phyloP scores from a whole-genome alignment of 2,113 vertebrate species.

The Chaetodon auriga region DNA sequence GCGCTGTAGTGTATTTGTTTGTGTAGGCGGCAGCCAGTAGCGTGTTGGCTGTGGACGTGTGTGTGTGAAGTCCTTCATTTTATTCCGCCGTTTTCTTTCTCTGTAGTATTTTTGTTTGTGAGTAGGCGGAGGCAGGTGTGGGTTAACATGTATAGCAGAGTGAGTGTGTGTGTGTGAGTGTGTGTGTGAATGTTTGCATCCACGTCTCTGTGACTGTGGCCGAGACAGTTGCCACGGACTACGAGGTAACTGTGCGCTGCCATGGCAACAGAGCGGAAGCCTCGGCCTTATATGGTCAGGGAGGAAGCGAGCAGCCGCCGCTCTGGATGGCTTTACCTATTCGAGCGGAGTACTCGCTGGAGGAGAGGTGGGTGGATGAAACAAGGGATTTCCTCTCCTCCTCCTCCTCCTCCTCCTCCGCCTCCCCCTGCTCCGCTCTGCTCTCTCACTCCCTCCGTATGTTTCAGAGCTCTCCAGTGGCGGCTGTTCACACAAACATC shows the following conservation, averaged over 20 bases:
- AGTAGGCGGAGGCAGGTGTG: conserved; percentile 67
- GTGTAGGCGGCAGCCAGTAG: conserved; percentile 57
- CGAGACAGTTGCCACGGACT: conserved; percentile 67
- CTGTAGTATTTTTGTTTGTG: conserved; percentile 57
- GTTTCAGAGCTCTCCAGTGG: conserved; percentile 59
- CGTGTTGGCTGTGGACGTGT: conserved; percentile 37
- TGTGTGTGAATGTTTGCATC: conserved; percentile 31
- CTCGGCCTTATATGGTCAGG: conserved; percentile 67
- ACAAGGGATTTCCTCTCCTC: conserved; percentile 79
- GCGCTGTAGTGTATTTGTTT: conserved; percentile 58
- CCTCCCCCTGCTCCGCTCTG: conserved; percentile 44
- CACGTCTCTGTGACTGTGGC: conserved; percentile 47
- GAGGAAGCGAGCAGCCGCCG: conserved; percentile 60
- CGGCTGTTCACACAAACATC: conserved; percentile 62
- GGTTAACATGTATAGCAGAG: conserved; percentile 43
- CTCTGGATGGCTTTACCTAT: conserved; percentile 55
- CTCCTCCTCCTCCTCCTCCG: conserved; percentile 57
- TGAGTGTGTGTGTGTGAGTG: neutral
- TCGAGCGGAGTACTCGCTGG: conserved; percentile 44
- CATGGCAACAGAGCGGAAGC: conserved; percentile 77
- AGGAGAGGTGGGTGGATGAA: conserved; percentile 76
- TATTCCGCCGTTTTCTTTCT: conserved; percentile 20
- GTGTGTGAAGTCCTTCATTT: conserved; percentile 50
- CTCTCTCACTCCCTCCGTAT: conserved; percentile 57
- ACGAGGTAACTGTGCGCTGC: conserved; percentile 60